Evolutionary conservation across 1,140 invertebrate genomes (phyloP), one percentile per base, ranked within the genome.

Genomic region (Philopotamus ludificatus): DNA sequence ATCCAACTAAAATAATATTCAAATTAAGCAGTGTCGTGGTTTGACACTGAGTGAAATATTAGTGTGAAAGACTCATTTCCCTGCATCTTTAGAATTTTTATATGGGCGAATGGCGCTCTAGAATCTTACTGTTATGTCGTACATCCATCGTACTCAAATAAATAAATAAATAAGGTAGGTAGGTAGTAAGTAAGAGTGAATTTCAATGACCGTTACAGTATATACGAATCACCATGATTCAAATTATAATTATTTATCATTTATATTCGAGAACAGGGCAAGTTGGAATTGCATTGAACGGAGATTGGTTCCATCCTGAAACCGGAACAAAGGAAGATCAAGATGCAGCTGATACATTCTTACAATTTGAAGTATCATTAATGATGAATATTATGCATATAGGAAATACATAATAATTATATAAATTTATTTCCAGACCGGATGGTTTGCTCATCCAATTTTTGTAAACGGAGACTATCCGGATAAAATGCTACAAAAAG

Each of bases 381-480:
- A 3, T 55, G 16, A 34, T 15, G 3, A 34, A 9, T 9, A 39
- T 9, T 15, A 21, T 55, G n/a, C 39, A 55, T 26, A n/a, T n/a
- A n/a, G 7, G 15, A 21, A 20, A 51, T 65, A 71, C 44, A 59
- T 68, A 7, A 78, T 82, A 70, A 78, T 79, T 79, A 74, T 63
- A 16, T 18, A 2, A 70, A 55, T 18, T 79, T n/a, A n/a, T n/a
- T 78, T 68, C 23, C 51, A 73, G 73, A 50, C 71, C 12, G 72
- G 72, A 49, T 71, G 65, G 72, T 75, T 71, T 58, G 59, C 68
- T 16, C 59, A 75, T 68, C 72, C 74, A 23, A 73, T 74, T 9
- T 73, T 74, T 10, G 67, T 76, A 25, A 54, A 77, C 1, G 87
- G 87, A 12, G 83, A 88, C 67, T 89, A 87, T 71, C 86, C 87